Base-by-base conservation (phyloP, 2,113 vertebrate genomes). In the Lagopus leucura region DNA sequence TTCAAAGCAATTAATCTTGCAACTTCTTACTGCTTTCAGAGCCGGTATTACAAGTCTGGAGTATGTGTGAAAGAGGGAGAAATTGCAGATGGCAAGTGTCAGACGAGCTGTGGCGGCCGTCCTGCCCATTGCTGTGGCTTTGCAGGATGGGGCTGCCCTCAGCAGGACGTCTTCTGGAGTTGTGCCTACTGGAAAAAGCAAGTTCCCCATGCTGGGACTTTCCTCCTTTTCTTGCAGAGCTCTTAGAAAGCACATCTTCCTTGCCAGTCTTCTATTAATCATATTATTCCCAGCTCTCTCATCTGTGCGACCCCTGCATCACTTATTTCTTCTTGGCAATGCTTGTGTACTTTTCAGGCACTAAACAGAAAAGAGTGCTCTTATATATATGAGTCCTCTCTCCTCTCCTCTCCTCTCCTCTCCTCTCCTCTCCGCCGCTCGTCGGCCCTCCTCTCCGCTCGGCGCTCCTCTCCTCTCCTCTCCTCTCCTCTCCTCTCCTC, bases 1-100 rank as follows among this genome's bases (percentile, higher is more conserved):
- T 96, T 93, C 86, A 88, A 91, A 92, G 75, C 84, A 95, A 95
- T 95, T 96, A 93, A 93, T 95, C 87, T 89, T 70, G 36, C 54
- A 66, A 73, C 36, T 78, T 61, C 81, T 92, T 66, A 72, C 87
- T 63, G 30, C 69, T 82, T 87, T 48, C 63, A 5, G 27, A 92
- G 77, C 78, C 48, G 40, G 86, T 67, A 70, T 87, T 63, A 66
- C 77, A 92, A 50, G 83, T 57, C 89, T 63, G 81, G 54, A 82
- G 36, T 65, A 92, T 4, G 70, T 63, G 70, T 92, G 86, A 92
- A 93, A 87, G 69, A 17, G 1, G 3, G 36, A 82, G 66, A 24
- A 43, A 65, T 16, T n/a, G 66, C 86, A 93, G 77, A 4, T 5
- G 25, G 52, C 13, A 21, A 36, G 21, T 0, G 1, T 48, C 2